Evolutionary conservation across 2,888 invertebrate genomes (phyloP), one percentile per base, ranked within the genome.

Genomic region (Zaprionus obscuricornis): DNA sequence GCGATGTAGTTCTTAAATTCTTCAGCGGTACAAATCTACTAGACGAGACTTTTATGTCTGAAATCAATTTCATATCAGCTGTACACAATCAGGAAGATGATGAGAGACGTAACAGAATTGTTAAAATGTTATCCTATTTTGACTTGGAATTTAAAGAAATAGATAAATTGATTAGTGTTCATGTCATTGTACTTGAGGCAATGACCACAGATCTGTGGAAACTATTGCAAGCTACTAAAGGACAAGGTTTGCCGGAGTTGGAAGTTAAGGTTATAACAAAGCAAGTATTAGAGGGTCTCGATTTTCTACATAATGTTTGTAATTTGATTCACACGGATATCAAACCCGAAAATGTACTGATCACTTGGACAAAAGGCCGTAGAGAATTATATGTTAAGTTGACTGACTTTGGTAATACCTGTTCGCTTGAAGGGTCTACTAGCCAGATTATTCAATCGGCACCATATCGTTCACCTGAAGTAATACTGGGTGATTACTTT

Each of bases 391-490:
- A 95, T 87, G 97, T 98, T 1, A 98, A 99, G 92, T 97, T 99
- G 86, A 98, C 98, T 26, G 99, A 99, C 91, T 92, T 99, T 57
- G 98, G 98, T 27, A 99, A 99, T 91, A 98, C 98, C 22, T 98
- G n/a, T n/a, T n/a, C n/a, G 98, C 90, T 98, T 88, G 11, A 22
- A 1, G 4, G 10, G 3, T 7, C 22, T 22, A 7, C n/a, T n/a
- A 22, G 22, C 7, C 22, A 10, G 3, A 27, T 27, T 27, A 99
- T 99, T 81, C 98, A 99, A 91, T 99, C 99, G 1, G 93, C 98
- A 59, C 98, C 98, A 90, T 99, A 99, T 91, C 93, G 98, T 57
- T 96, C 97, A 49, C 91, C 98, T 62, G 99, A 99, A 91, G 99
- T 99, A 6, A 92, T 99, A 62, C 91, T 99, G 56, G 98, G 98